Base-by-base conservation (phyloP, 2,797 vertebrate species). In the Mycteria americana region DNA sequence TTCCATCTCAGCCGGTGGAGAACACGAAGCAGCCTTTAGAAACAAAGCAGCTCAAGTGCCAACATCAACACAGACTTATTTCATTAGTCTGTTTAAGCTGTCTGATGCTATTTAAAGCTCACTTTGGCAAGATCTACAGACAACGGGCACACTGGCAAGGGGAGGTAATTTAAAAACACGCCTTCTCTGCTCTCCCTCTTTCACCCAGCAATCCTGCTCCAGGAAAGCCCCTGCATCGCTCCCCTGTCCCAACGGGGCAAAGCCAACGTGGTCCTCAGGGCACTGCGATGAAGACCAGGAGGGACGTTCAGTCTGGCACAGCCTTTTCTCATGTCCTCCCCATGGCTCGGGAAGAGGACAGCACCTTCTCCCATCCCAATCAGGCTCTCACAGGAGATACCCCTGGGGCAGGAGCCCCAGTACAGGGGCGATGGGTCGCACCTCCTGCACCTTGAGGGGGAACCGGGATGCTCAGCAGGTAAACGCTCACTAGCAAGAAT, bases 391-490 rank as follows among this genome's bases (percentile, higher is more conserved):
- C 25, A 68, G 67, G 31, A 68, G 33, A n/a, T 2, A 37, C 2
- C 17, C 33, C 25, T 0, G 0, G 7, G 17, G 39, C 50, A 77
- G n/a, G 8, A 89, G 43, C 16, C 25, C 33, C 31, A 22, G 13
- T 9, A 2, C 16, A 10, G 41, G 23, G 30, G 7, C 0, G 0
- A 0, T 10, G n/a, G 60, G 45, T 57, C 2, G 6, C 50, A 57
- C 18, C 51, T 57, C 39, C 51, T 51, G 56, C 79, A 33, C 57
- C 28, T 10, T 43, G 1, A 63, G n/a, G 33, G 22, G 12, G 4
- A 89, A 23, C 2, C 0, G 0, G 16, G 6, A 25, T 39, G 22
- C 72, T 67, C 57, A 24, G 73, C 48, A 57, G 17, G 18, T 35
- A 46, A 81, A 46, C 0, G 3, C 13, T 73, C 18, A 2, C 64